phyloP scores from a whole-genome alignment of 1,140 invertebrate species.

The Aricia agestis region DNA sequence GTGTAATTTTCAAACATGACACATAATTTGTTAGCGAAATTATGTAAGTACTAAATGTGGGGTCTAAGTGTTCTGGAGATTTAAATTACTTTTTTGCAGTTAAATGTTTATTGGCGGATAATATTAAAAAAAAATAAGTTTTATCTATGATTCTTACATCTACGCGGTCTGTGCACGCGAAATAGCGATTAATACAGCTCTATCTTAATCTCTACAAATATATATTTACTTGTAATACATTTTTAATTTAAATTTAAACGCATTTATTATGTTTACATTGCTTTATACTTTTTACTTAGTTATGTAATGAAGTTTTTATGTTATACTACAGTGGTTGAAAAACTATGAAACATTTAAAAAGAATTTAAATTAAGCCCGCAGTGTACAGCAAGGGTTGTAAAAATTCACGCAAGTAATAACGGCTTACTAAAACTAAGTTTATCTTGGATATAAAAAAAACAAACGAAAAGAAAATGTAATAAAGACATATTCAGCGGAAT shows the following conservation, averaged over 20 bases:
- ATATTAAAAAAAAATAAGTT: not conserved
- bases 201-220: slow-evolving; percentile 13
- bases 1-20: slow-evolving; percentile 34
- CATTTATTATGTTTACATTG: slow-evolving; percentile 3
- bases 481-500: slow-evolving; percentile 48
- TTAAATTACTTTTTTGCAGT: too few relatives aligned
- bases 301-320: not conserved
- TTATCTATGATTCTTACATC: slow-evolving; percentile 1
- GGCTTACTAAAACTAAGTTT: slow-evolving; percentile 10
- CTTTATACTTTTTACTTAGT: not conserved
- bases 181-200: slow-evolving; percentile 4
- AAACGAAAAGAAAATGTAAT: slow-evolving; percentile 31
- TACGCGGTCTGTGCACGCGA: slow-evolving; percentile 8
- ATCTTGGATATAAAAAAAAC: too few relatives aligned
- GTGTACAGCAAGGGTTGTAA: too few relatives aligned
- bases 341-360: too few relatives aligned
- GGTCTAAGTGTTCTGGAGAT: too few relatives aligned
- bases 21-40: too few relatives aligned
- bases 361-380: too few relatives aligned
- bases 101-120: too few relatives aligned
- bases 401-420: too few relatives aligned
- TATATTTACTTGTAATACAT: slow-evolving; percentile 16
- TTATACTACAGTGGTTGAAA: not conserved
- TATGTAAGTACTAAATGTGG: too few relatives aligned
- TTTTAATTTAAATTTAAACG: slow-evolving; percentile 14